These are phyloP conservation scores for Oriolus oriolus DNA, from an alignment of 2,113 vertebrate genomes.

Conservation along the genomic window DNA sequence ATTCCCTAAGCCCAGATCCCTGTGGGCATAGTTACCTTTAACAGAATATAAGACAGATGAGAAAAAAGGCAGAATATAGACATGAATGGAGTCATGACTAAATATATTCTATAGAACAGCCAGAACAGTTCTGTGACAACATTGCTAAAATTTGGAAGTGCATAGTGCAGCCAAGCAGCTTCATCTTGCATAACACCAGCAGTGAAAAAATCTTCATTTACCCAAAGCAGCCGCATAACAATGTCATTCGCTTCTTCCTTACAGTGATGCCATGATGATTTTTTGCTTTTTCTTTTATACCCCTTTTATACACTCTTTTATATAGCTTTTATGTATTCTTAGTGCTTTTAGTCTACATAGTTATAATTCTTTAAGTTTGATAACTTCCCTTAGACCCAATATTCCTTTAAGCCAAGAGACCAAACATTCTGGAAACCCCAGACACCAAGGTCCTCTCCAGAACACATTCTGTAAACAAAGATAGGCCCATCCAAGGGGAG, in stretches of 20 bases:
- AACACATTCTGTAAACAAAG: too few species aligned
- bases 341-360: too few species aligned
- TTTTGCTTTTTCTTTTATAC: too few species aligned
- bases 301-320: too few species aligned
- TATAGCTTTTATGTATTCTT: too few species aligned
- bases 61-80: not conserved
- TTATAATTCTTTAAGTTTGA: too few species aligned
- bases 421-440: too few species aligned
- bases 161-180: not conserved
- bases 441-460: too few species aligned
- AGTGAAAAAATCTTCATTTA: not conserved
- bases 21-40: not conserved
- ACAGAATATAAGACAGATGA: not conserved
- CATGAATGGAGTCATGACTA: not conserved
- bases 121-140: not conserved
- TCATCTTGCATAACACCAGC: not conserved
- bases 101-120: not conserved
- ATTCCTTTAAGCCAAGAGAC: too few species aligned
- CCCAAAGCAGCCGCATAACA: not conserved
- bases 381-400: too few species aligned
- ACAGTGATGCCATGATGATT: too few species aligned
- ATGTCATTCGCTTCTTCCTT: rapidly evolving
- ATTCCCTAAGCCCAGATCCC: not conserved
- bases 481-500: too few species aligned
- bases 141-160: not conserved